Evolutionary conservation across 2,888 invertebrate species (phyloP).

Genomic region (Polia nebulosa): DNA sequence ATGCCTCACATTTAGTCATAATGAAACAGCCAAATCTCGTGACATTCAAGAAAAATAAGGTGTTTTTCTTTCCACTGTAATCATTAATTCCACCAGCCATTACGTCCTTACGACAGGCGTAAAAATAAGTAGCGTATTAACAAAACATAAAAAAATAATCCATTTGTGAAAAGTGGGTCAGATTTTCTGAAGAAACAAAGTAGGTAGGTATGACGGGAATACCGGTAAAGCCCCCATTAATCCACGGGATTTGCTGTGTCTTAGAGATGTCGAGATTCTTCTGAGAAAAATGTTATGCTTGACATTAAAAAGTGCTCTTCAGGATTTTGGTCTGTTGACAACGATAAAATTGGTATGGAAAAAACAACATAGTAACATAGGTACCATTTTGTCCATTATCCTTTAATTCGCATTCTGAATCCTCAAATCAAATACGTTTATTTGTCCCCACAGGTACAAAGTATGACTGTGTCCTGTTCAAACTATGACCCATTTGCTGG

Average conservation of each 20-base stretch:
- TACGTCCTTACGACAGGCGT: conserved; percentile 37
- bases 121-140: conserved; percentile 56
- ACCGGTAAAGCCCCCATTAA: conserved; percentile 58
- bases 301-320: conserved; percentile 46
- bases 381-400: too few relatives aligned
- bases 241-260: conserved; percentile 63
- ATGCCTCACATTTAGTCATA: neutral
- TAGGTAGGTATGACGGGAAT: conserved; percentile 49
- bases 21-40: neutral
- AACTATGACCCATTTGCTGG: too few relatives aligned
- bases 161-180: conserved; percentile 58
- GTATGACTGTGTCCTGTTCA: neutral
- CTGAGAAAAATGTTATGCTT: conserved; percentile 54
- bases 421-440: too few relatives aligned
- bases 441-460: neutral
- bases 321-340: conserved; percentile 20
- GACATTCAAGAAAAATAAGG: neutral
- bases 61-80: conserved; percentile 2
- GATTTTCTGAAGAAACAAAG: conserved; percentile 41
- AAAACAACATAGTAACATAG: too few relatives aligned
- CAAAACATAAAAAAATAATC: conserved; percentile 52
- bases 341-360: neutral
- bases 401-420: too few relatives aligned
- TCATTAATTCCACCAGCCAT: conserved; percentile 25
- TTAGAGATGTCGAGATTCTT: conserved; percentile 55